Evolutionary conservation across 1,140 invertebrate species (phyloP).

Genomic region (Adoxophyes honmai): DNA sequence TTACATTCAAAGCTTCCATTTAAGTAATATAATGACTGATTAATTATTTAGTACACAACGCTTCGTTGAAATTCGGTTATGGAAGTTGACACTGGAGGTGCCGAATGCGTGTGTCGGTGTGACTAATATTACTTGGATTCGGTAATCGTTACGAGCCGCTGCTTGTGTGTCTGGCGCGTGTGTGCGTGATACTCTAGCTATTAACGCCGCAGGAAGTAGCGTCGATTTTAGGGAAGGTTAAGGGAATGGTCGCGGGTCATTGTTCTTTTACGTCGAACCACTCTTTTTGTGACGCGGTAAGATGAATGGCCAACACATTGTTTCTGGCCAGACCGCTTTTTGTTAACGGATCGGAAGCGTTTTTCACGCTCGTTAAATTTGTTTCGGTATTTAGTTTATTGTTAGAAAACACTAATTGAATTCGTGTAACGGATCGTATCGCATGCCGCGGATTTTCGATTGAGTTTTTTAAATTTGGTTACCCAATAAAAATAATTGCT

Average conservation of each 20-base stretch:
- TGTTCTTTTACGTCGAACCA: conserved; percentile 56
- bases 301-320: conserved; percentile 45
- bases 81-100: neutral
- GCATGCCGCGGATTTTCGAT: no score
- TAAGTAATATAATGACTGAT: neutral
- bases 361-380: no score
- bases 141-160: conserved; percentile 1
- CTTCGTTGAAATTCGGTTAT: neutral
- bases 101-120: conserved; percentile 5
- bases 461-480: no score
- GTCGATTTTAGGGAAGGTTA: conserved; percentile 69
- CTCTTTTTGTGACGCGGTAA: conserved; percentile 42
- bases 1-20: no score
- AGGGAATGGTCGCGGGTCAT: conserved; percentile 61
- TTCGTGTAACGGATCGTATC: conserved; percentile 13
- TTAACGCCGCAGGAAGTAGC: conserved; percentile 59
- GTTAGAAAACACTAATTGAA: neutral
- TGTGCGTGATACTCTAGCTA: conserved; percentile 40
- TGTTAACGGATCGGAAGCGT: conserved; percentile 11
- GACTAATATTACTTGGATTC: neutral
- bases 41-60: neutral
- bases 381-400: no score
- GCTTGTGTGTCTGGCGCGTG: conserved; percentile 22
- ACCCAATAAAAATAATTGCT: no score
- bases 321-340: conserved; percentile 30